Evolutionary conservation across 2,797 vertebrate genomes (phyloP), one percentile per base, ranked within the genome.

Genomic region (Enteromius paludinosus): DNA sequence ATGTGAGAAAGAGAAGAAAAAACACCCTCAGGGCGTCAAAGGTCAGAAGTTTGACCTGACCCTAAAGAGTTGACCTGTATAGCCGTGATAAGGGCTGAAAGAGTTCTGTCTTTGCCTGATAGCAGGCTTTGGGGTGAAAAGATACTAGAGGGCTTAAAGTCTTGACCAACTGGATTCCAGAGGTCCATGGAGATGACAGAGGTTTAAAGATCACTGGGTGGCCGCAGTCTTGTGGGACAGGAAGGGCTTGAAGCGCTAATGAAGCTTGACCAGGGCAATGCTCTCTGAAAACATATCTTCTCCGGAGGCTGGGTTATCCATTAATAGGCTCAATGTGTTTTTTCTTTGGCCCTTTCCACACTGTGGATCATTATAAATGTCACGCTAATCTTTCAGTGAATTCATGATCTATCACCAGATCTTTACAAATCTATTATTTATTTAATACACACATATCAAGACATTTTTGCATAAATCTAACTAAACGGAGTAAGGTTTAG

Each of bases 41-140:
- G 90, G 93, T 92, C 92, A 93, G 90, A 90, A 89, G 92, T 92
- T 92, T 92, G 90, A 91, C 87, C 91, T 89, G 92, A 91, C 92
- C 93, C 88, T 83, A 88, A 90, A 88, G 88, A 86, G 90, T 90
- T 93, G 92, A 92, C 90, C 92, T 85, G 84, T 84, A 89, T 83
- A 88, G 87, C 90, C 86, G 85, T 91, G 92, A 94, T 94, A 94
- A 95, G 92, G 76, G 23, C 88, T 89, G 91, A 92, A 93, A 92
- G 93, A 91, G 92, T 94, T 92, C 93, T 94, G 93, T 93, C 91
- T 92, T 89, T 87, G 87, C 87, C 90, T 89, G 88, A 90, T 89
- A 88, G 87, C 86, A 90, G 89, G 79, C 86, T 79, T 86, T 79
- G 86, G 85, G 86, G 89, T 59, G 18, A 68, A 87, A 89, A 76